Evolutionary conservation across 2,888 invertebrate species (phyloP).

Genomic region (Macrosiphum euphorbiae): DNA sequence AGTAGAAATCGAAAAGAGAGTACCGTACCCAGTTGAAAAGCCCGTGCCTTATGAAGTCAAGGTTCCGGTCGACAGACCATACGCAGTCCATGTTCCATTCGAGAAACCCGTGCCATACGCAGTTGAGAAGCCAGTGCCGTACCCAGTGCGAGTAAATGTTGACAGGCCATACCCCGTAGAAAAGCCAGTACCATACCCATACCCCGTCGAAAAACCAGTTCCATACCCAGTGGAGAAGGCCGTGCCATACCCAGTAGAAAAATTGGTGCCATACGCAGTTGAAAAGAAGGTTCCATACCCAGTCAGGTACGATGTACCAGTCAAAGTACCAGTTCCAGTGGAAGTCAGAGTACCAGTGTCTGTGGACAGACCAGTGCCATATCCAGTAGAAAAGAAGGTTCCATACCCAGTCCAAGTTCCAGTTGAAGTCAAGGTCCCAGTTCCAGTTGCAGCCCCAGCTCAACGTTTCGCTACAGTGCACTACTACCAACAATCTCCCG

Average conservation of each 20-base stretch:
- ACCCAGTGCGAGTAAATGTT: conserved; percentile 76
- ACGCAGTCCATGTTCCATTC: conserved; percentile 72
- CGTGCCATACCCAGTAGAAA: conserved; percentile 76
- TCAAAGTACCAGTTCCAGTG: conserved; percentile 76
- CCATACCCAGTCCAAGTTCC: conserved; percentile 79
- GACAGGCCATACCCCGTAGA: conserved; percentile 81
- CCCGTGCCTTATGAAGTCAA: conserved; percentile 74
- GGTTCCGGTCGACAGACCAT: conserved; percentile 74
- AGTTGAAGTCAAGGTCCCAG: conserved; percentile 82
- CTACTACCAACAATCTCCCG: conserved; percentile 51
- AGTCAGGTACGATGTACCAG: conserved; percentile 69
- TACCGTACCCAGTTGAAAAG: conserved; percentile 70
- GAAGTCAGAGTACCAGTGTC: conserved; percentile 72
- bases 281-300: conserved; percentile 73
- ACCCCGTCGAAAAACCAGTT: conserved; percentile 81
- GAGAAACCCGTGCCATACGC: conserved; percentile 79
- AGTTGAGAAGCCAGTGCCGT: conserved; percentile 73
- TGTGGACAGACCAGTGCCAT: conserved; percentile 79
- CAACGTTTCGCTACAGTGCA: conserved; percentile 64
- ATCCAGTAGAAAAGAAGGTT: conserved; percentile 73
- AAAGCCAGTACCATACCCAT: conserved; percentile 84
- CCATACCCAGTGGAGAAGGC: conserved; percentile 81
- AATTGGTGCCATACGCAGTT: conserved; percentile 77
- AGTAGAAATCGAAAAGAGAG: conserved; percentile 68
- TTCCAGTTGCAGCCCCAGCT: conserved; percentile 81